Conservation (phyloP, 2,797 vertebrate species). For the Varecia variegata region DNA sequence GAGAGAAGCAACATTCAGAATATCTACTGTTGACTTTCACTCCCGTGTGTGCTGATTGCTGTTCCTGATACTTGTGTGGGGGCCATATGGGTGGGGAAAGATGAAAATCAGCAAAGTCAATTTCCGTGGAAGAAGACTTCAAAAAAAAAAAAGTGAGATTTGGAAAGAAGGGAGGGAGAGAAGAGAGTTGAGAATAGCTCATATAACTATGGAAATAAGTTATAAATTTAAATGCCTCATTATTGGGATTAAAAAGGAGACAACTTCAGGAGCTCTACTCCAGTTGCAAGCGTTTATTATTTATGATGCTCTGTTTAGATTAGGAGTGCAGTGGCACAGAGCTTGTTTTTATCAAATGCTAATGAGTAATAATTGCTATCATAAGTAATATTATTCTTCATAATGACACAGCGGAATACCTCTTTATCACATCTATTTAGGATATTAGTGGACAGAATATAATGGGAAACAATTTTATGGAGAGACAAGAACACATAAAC, state of each 20-base stretch:
- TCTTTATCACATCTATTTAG: slow-evolving; percentile 38
- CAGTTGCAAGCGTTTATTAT: not conserved
- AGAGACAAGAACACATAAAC: not conserved
- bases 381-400: slow-evolving; percentile 26
- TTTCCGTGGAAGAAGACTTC: not conserved
- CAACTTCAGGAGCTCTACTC: not conserved
- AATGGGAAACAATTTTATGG: not conserved
- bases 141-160: not conserved
- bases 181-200: not conserved
- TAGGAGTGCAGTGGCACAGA: not conserved
- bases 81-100: not conserved
- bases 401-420: not conserved
- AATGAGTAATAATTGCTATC: slow-evolving; percentile 41
- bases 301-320: not conserved
- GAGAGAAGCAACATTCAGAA: not conserved
- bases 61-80: not conserved
- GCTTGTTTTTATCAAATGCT: slow-evolving; percentile 46
- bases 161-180: not conserved
- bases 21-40: not conserved
- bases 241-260: slow-evolving; percentile 32
- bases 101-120: not conserved
- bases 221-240: not conserved
- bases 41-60: not conserved
- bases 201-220: not conserved
- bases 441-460: not conserved